Evolutionary conservation across 2,797 vertebrate genomes (phyloP).

Genomic region (Sparidentex hasta): DNA sequence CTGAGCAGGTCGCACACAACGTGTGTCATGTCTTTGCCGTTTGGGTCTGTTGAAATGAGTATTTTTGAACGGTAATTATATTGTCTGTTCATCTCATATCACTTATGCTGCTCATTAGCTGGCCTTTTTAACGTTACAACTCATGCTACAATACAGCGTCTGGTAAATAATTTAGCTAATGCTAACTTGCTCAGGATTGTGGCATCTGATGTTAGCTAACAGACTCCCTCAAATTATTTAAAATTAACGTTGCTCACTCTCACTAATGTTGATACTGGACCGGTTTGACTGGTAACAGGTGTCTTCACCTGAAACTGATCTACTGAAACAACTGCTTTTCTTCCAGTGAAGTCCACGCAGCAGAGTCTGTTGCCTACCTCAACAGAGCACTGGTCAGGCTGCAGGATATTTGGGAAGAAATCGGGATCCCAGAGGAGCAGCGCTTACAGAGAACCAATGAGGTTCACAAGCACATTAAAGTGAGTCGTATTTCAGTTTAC

Average conservation of each 20-base stretch:
- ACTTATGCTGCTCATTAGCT: accelerated
- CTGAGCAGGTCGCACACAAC: background rate
- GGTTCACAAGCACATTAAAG: conserved; percentile 92
- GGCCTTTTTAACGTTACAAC: background rate
- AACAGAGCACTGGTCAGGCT: conserved; percentile 88
- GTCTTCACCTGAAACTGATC: background rate
- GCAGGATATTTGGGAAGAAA: conserved; percentile 95
- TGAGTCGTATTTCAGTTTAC: conserved; percentile 58
- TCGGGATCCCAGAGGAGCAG: conserved; percentile 95
- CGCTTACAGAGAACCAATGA: conserved; percentile 90
- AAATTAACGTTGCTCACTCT: background rate
- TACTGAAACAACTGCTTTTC: background rate
- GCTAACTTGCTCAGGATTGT: background rate
- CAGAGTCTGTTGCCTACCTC: conserved; percentile 91
- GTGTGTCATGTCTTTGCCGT: background rate
- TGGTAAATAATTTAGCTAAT: background rate
- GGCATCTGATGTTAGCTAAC: background rate
- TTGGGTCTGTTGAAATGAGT: background rate
- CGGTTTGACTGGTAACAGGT: background rate
- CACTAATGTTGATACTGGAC: background rate
- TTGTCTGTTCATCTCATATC: background rate
- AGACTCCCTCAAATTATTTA: too few species aligned
- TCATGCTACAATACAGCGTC: background rate
- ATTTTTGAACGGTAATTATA: background rate
- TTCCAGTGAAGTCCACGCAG: conserved; percentile 91